Percentiles rank a stretch among this genome's conserved stretches.
Conservation (phyloP, 2,797 vertebrate species). For the Lutjanus argentimaculatus region DNA sequence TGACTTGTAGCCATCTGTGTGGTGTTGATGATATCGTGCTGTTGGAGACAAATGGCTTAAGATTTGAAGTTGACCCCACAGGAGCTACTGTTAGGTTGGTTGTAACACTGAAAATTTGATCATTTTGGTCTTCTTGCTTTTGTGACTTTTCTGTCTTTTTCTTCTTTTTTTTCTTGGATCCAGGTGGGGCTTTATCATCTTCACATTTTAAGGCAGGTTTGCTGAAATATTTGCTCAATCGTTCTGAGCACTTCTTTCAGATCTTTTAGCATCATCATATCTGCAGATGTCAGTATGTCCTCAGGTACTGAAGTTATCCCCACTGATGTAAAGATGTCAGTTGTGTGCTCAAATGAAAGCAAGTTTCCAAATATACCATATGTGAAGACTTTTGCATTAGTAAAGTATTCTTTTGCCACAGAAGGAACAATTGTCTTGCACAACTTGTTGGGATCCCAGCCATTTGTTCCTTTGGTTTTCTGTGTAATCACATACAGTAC, state of each 20-base stretch:
- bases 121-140: not conserved
- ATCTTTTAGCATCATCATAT: too few relatives aligned
- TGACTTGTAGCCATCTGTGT: constrained; percentile 45
- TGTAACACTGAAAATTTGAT: not conserved
- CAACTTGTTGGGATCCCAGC: not conserved
- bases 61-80: constrained; percentile 29
- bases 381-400: not conserved
- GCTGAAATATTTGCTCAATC: too few relatives aligned
- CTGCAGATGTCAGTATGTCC: too few relatives aligned
- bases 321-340: constrained; percentile 33
- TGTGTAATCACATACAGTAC: constrained; percentile 65
- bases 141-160: not conserved
- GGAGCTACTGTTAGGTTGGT: too few relatives aligned
- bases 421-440: not conserved
- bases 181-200: too few relatives aligned
- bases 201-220: too few relatives aligned
- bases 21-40: not conserved
- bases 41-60: not conserved
- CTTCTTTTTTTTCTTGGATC: too few relatives aligned
- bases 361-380: constrained; percentile 58
- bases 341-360: constrained; percentile 16
- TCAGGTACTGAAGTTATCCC: constrained; percentile 65
- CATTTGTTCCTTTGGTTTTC: constrained; percentile 53
- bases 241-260: too few relatives aligned
- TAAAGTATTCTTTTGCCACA: fast-evolving